Base-by-base conservation (phyloP, 2,797 vertebrate genomes). In the Sandelia bainsii region DNA sequence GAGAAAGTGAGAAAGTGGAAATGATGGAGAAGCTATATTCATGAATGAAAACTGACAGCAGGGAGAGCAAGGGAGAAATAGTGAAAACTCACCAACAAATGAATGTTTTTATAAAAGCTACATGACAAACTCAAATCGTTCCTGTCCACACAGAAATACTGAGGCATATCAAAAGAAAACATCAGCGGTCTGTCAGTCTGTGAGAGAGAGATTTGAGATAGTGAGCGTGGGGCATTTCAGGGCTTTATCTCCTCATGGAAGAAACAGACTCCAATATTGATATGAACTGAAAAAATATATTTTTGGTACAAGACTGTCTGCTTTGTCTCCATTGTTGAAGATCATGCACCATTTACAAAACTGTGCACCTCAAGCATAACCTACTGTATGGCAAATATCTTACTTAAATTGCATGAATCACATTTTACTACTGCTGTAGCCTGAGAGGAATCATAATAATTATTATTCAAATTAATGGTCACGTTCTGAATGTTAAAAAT, bases 201-300 rank as follows among this genome's bases (percentile, higher is more conserved):
- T 46, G 59, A 77, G 64, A n/a, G 53, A 75, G 29, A 69, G 62
- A 37, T 75, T 40, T 68, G 44, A 65, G 69, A 77, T 65, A 39
- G 19, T 6, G 63, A 50, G 65, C 34, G 1, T 27, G 23, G 70
- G 27, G 46, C 57, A 66, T 62, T 56, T 4, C 14, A 5, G 70
- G 20, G 25, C 48, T 44, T 75, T 64, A 46, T 83, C 81, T 69
- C 25, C 27, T 63, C 4, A 2, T 1, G 70, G 42, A 72, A 73
- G 52, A 83, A 51, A 12, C 45, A 46, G 71, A 81, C 50, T 66
- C 61, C 66, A 63, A 46, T 67, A 58, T 17, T 50, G 67, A 59
- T 69, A 73, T 29, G 3, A 82, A 75, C 39, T 67, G 37, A 52
- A 32, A 73, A 57, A 61, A 79, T 78, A 72, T 81, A 79, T 72